Base-by-base conservation (phyloP, 2,113 vertebrate species). In the Calyptommatus sinebrachiatus region DNA sequence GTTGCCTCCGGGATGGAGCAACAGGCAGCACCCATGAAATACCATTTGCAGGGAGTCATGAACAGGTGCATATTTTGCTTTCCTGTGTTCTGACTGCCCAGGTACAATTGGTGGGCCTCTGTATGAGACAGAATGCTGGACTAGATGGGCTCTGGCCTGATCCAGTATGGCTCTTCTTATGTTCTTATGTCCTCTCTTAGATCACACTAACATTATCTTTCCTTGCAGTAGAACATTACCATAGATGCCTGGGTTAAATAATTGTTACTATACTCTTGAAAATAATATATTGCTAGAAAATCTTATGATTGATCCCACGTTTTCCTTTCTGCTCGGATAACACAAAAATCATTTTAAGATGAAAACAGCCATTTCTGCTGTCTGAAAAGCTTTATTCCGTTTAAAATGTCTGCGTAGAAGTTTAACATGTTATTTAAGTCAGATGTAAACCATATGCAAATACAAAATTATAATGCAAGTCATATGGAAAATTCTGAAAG, bases 361-460 rank as follows among this genome's bases (percentile, higher is more conserved):
- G 26, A 62, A 84, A 78, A 63, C 45, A 46, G 88, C 80, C 12
- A 16, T 81, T 41, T 81, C 1, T 45, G 73, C 26, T 53, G 18
- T 77, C 76, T n/a, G 77, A 41, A 48, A 80, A 68, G 16, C 21
- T 78, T 86, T 83, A 78, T 79, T 74, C 20, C 28, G 68, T 72
- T 80, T 79, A 73, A 80, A 63, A 28, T 68, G 77, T 78, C 80
- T 82, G 4, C 77, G 2, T 69, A 35, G 10, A 84, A 88, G 87
- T 71, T 28, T 65, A 80, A 48, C 3, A 68, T 82, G 74, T 74
- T 83, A 83, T 83, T 77, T 83, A 73, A 84, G 84, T 87, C 8
- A 70, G 75, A 79, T 81, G 63, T 74, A 85, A 89, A 81, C 46
- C 2, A 3, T 78, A 84, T 84, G 76, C 62, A 86, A 87, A 88